Conservation (phyloP, 2,113 vertebrate species). For the Rhodinocichla rosea region DNA sequence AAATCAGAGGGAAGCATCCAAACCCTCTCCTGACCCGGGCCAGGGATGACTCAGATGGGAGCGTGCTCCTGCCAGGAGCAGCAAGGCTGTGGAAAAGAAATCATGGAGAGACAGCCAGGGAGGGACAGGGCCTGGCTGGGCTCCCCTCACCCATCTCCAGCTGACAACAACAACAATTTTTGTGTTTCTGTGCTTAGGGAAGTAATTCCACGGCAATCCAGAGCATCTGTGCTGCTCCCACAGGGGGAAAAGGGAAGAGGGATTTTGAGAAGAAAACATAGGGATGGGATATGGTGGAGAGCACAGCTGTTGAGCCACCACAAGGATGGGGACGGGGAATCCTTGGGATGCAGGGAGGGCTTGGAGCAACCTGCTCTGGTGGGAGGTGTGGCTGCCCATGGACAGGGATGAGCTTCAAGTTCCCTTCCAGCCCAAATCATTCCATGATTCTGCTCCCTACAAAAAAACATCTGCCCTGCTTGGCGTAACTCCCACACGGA, state of each 20-base stretch:
- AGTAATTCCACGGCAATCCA: not conserved
- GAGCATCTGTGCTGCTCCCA: not conserved
- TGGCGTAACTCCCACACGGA: rapidly evolving
- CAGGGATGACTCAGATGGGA: not conserved
- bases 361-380: not conserved
- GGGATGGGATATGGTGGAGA: not conserved
- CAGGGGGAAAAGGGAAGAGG: not conserved
- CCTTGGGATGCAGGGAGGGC: not conserved
- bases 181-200: not conserved
- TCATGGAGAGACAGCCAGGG: not conserved
- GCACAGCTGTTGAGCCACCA: rapidly evolving
- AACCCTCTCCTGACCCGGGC: rapidly evolving
- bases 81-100: not conserved
- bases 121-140: not conserved
- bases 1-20: not conserved
- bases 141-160: not conserved
- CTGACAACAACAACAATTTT: not conserved
- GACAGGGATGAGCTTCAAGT: not conserved
- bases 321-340: not conserved
- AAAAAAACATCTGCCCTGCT: not conserved
- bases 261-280: not conserved
- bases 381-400: not conserved
- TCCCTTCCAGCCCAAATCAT: not conserved
- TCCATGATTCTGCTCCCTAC: not conserved
- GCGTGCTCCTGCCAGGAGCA: not conserved